Base-by-base conservation (phyloP, 2,888 invertebrate genomes). In the Diarsia dahlii region DNA sequence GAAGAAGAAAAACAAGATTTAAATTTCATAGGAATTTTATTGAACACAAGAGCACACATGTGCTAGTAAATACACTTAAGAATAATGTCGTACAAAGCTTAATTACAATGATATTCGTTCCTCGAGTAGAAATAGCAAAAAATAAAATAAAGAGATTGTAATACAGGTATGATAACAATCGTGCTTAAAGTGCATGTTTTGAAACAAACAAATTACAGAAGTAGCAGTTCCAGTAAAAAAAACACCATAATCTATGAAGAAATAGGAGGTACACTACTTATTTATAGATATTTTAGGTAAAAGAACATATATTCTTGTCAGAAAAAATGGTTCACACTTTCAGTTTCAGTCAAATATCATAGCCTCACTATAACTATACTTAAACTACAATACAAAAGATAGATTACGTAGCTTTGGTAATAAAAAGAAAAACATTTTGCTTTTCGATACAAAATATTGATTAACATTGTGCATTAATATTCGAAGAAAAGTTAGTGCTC, bases 21-120 rank as follows among this genome's bases (percentile, higher is more conserved):
- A 52, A 74, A 76, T 88, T 90, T 90, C 67, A 87, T 87, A 90
- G 82, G 82, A 89, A 89, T 91, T 93, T 94, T 93, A 93, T 92
- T 94, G 92, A 94, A 93, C 93, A 93, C 92, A 92, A 92, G 89
- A 91, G 92, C 93, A 92, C 92, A 88, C 82, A 79, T 78, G 92
- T 92, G 91, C 91, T 88, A 87, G 90, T 89, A 86, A 91, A 92
- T 91, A 91, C 89, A 90, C 89, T 89, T 87, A 88, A 76, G 74
- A 87, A 58, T 88, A 83, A 89, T 86, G 86, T 86, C 79, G 79
- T 91, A 91, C 87, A 89, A 91, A 89, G 90, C 90, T 89, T 88
- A 89, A 86, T 79, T 80, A 85, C 79, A 85, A 78, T 84, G 78
- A 85, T 88, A 87, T 88, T 86, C 81, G 81, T 81, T 76, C 80